phyloP scores from a whole-genome alignment of 1,140 invertebrate genomes.

The Monochamus saltuarius region DNA sequence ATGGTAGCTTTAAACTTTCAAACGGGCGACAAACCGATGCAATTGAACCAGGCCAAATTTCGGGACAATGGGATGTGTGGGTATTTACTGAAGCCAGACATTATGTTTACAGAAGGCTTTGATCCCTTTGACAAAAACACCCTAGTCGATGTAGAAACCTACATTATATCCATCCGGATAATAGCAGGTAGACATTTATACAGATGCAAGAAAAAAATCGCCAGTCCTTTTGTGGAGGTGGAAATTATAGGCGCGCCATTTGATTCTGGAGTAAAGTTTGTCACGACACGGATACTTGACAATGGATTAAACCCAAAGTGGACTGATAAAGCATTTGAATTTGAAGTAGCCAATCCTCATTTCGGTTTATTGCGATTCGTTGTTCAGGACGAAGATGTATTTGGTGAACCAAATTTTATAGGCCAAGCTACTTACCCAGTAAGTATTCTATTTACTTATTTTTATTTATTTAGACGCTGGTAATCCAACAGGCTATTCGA shows the following conservation, averaged over 20 bases:
- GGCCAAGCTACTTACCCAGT: constrained; percentile 95
- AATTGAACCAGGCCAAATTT: constrained; percentile 91
- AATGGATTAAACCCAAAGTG: constrained; percentile 97
- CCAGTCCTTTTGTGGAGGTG: constrained; percentile 93
- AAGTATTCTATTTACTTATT: constrained; percentile 39
- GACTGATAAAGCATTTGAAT: constrained; percentile 83
- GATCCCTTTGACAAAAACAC: constrained; percentile 72
- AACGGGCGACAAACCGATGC: constrained; percentile 94
- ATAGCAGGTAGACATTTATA: constrained; percentile 90
- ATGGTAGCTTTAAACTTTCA: constrained; percentile 99
- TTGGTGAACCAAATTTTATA: constrained; percentile 96
- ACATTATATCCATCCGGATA: constrained; percentile 74
- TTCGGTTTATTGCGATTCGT: constrained; percentile 89
- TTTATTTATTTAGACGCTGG: neutral
- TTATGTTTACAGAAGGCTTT: constrained; percentile 84
- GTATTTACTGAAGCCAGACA: constrained; percentile 89
- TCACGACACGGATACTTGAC: constrained; percentile 85
- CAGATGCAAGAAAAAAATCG: constrained; percentile 81
- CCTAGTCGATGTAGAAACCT: constrained; percentile 62
- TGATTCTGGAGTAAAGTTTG: constrained; percentile 79
- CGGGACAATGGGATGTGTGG: constrained; percentile 89
- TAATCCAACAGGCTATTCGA: too few species aligned
- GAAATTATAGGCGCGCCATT: constrained; percentile 91
- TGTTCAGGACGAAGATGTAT: constrained; percentile 97
- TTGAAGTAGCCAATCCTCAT: constrained; percentile 85